Evolutionary conservation across 2,113 vertebrate genomes (phyloP), one percentile per base, ranked within the genome.

Genomic region (Cyphomyrus discorhynchus): DNA sequence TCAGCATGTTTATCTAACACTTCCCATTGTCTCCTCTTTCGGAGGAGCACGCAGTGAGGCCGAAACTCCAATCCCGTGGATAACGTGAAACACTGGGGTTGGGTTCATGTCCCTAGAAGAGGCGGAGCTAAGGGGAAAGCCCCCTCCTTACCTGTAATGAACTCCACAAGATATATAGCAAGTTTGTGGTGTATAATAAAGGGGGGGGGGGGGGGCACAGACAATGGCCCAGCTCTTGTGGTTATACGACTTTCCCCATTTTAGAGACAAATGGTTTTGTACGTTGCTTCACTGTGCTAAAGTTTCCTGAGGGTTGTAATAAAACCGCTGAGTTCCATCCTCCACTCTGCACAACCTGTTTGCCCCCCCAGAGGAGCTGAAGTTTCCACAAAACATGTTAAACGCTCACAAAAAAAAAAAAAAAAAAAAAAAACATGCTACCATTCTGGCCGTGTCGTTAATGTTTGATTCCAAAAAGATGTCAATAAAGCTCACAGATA

Each of bases 1-100:
- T 93, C 90, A 88, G 86, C 85, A 53, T 82, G 90, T 92, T 93
- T 92, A 90, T 90, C 13, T 66, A 24, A 27, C 46, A 19, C 31
- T 53, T 35, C 49, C 13, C 74, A 83, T 82, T 83, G 31, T 89
- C 45, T 35, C 77, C 47, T n/a, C n/a, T 56, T 31, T 82, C 15
- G 3, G 42, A 49, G 11, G 19, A 46, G 39, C 45, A 47, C 39
- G 1, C 8, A 24, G 82, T 84, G 35, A 46, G 45, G 39, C 45
- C 19, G 0, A 46, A 47, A 45, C 35, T 5, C 42, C 15, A 0
- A 42, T 83, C 39, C 39, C 45, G 3, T 27, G 21, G 39, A 84
- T 47, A 84, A n/a, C 19, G 10, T 84, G 19, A 46, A 11, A 84
- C 74, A 80, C 35, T 7, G 82, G 10, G 2, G 3, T 3, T 46